These are phyloP conservation scores for Oreohelix idahoensis DNA, from an alignment of 1,140 invertebrate species.

Conservation along the genomic window DNA sequence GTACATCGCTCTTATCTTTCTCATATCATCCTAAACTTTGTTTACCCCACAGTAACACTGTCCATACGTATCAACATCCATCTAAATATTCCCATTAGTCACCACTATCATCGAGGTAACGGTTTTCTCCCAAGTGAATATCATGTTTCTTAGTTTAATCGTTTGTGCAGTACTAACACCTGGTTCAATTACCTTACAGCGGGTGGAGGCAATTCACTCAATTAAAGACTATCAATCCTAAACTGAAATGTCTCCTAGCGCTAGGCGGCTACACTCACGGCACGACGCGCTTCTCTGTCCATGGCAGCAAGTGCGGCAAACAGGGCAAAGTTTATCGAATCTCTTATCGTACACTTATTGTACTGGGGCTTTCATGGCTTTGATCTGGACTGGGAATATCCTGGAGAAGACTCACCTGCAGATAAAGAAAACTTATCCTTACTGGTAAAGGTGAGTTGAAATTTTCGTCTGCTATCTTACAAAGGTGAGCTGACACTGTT, in stretches of 20 bases:
- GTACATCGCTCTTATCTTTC: too few species aligned
- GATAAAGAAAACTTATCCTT: slow-evolving; percentile 91
- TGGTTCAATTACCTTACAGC: not conserved
- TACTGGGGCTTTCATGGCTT: slow-evolving; percentile 69
- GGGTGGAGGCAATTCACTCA: not conserved
- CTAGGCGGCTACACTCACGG: slow-evolving; percentile 15
- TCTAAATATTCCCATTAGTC: too few species aligned
- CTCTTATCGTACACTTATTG: slow-evolving; percentile 5
- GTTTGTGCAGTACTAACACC: too few species aligned
- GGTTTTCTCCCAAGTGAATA: too few species aligned
- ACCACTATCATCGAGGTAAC: too few species aligned
- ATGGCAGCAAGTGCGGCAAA: not conserved
- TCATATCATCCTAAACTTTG: too few species aligned
- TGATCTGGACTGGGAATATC: slow-evolving; percentile 97
- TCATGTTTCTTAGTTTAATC: too few species aligned
- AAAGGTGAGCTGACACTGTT: too few species aligned
- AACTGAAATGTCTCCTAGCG: not conserved
- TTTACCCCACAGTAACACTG: too few species aligned
- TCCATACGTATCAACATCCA: too few species aligned
- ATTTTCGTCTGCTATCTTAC: too few species aligned
- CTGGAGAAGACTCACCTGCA: slow-evolving; percentile 83
- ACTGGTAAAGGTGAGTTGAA: slow-evolving; percentile 27
- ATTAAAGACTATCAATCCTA: not conserved
- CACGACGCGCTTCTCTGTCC: not conserved
- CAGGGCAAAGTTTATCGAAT: slow-evolving; percentile 4